Evolutionary conservation across 2,797 vertebrate species (phyloP).

Genomic region (Anomalospiza imberbis): DNA sequence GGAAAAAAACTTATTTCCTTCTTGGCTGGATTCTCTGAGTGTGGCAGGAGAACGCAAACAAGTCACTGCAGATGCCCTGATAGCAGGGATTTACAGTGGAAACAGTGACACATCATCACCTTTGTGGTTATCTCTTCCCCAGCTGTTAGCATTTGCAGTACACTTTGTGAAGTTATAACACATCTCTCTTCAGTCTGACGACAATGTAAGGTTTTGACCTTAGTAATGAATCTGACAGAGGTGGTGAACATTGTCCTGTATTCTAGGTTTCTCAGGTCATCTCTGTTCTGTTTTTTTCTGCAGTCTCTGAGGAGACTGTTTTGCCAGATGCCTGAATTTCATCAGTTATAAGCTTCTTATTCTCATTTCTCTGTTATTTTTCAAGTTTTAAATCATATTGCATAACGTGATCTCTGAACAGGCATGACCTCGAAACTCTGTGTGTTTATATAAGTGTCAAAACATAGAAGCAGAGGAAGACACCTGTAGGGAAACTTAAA

Average conservation of each 20-base stretch:
- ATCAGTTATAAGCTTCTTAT: conserved; percentile 18
- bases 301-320: background rate
- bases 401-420: background rate
- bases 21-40: background rate
- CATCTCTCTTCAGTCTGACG: background rate
- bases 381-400: conserved; percentile 12
- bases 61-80: background rate
- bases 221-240: background rate
- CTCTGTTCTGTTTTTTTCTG: background rate
- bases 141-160: background rate
- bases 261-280: background rate
- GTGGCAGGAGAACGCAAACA: background rate
- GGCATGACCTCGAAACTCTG: background rate
- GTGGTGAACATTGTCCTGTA: background rate
- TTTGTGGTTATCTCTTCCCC: background rate
- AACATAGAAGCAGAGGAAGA: background rate
- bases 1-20: background rate
- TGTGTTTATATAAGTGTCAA: background rate
- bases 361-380: conserved; percentile 7
- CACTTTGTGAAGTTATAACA: background rate
- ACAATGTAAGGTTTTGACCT: background rate
- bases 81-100: background rate
- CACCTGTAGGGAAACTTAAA: background rate
- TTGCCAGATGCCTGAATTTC: conserved; percentile 14
- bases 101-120: background rate